Percentiles rank a stretch among this genome's conserved stretches.
phyloP scores from a whole-genome alignment of 2,797 vertebrate species.

The Coluber constrictor region DNA sequence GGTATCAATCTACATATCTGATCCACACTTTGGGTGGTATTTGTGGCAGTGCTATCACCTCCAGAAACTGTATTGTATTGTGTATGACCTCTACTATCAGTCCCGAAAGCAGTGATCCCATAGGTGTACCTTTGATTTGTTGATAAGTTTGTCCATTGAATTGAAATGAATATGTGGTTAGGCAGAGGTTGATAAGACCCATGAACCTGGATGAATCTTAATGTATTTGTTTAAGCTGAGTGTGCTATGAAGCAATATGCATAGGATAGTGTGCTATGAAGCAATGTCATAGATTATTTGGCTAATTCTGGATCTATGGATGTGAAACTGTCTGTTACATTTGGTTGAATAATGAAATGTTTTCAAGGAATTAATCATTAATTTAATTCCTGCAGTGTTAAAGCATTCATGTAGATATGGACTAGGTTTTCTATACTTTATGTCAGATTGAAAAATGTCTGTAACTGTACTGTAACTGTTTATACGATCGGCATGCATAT shows the following conservation, averaged over 20 bases:
- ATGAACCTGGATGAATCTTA: neutral
- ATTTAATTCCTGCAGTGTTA: neutral
- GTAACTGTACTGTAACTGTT: neutral
- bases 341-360: neutral
- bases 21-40: neutral
- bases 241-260: neutral
- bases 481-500: neutral
- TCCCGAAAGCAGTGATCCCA: too few species aligned
- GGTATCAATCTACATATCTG: neutral
- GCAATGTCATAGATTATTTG: neutral
- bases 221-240: neutral
- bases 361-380: neutral
- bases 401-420: neutral
- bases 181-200: neutral
- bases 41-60: neutral
- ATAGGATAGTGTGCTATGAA: neutral
- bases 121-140: too few species aligned
- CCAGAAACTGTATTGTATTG: neutral
- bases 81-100: neutral
- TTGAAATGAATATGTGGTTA: neutral
- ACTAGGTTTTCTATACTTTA: neutral
- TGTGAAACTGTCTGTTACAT: neutral
- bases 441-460: neutral
- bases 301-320: neutral
- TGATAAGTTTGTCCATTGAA: too few species aligned